Evolutionary conservation across 2,888 invertebrate genomes (phyloP).

Genomic region (Charanyca ferruginea): DNA sequence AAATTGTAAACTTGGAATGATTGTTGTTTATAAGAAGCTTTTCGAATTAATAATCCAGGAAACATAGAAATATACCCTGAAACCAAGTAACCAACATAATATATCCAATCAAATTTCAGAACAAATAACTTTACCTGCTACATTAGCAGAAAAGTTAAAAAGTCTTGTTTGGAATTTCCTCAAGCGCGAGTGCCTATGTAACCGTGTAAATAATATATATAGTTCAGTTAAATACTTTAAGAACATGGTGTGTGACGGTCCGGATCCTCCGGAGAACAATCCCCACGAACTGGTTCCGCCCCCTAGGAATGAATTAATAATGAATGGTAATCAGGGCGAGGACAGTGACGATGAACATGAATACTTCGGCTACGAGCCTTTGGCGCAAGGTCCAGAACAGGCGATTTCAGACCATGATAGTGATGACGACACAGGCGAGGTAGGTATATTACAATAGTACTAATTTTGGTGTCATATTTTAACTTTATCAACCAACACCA

Average conservation of each 20-base stretch:
- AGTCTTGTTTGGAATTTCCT: not conserved
- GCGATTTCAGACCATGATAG: constrained; percentile 76
- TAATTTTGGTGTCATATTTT: not conserved
- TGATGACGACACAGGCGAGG: constrained; percentile 77
- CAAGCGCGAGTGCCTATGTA: not conserved
- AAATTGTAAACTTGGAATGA: not conserved
- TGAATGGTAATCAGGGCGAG: constrained; percentile 80
- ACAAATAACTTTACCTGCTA: not conserved
- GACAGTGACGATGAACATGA: constrained; percentile 89
- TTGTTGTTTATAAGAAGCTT: not conserved
- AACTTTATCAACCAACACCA: too few species aligned
- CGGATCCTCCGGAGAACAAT: constrained; percentile 87
- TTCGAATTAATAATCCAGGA: not conserved
- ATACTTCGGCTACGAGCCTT: constrained; percentile 90
- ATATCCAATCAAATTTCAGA: not conserved
- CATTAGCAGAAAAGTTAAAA: not conserved
- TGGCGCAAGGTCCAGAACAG: constrained; percentile 87
- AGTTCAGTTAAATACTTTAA: not conserved
- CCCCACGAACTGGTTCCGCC: constrained; percentile 84
- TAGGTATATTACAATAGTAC: constrained; percentile 30
- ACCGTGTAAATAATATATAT: constrained; percentile 11
- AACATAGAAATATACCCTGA: too few species aligned
- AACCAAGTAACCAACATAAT: constrained; percentile 6
- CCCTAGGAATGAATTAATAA: constrained; percentile 79
- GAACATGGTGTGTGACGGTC: constrained; percentile 86